These are phyloP conservation scores for Bombyx mandarina DNA, from an alignment of 1,140 invertebrate species.

Conservation along the genomic window DNA sequence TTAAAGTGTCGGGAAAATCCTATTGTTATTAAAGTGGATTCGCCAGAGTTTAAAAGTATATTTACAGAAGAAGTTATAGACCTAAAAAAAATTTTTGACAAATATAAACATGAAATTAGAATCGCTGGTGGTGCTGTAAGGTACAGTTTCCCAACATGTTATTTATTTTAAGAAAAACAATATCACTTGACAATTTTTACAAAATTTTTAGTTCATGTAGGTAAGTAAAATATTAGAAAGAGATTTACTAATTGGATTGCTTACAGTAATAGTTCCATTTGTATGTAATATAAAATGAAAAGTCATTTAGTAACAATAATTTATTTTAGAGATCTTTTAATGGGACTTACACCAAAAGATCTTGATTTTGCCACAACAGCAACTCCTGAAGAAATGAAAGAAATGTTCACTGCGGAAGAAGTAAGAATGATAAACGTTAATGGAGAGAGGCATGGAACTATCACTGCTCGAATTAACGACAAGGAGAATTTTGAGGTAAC, in stretches of 20 bases:
- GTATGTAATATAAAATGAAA: neutral
- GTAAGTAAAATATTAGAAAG: too few species aligned
- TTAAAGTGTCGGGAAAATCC: constrained; percentile 75
- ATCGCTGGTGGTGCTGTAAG: constrained; percentile 95
- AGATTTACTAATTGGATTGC: too few species aligned
- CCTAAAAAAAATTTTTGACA: constrained; percentile 82
- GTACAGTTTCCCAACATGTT: constrained; percentile 32
- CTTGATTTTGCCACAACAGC: constrained; percentile 98
- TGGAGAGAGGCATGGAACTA: constrained; percentile 98
- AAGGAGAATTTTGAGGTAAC: constrained; percentile 95
- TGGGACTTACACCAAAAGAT: constrained; percentile 88
- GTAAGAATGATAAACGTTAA: constrained; percentile 94
- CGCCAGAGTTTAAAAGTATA: constrained; percentile 81
- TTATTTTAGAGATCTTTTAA: constrained; percentile 87
- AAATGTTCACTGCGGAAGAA: constrained; percentile 89
- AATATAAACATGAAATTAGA: constrained; percentile 88
- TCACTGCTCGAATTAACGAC: constrained; percentile 96
- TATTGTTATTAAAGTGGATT: constrained; percentile 78
- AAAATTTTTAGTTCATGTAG: neutral
- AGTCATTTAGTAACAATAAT: constrained; percentile 10
- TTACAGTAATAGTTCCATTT: too few species aligned
- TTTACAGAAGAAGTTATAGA: constrained; percentile 85
- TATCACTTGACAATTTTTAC: neutral
- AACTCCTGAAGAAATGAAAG: constrained; percentile 96
- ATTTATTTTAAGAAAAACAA: neutral